Evolutionary conservation across 2,113 vertebrate species (phyloP).

Genomic region (Menidia beryllina): DNA sequence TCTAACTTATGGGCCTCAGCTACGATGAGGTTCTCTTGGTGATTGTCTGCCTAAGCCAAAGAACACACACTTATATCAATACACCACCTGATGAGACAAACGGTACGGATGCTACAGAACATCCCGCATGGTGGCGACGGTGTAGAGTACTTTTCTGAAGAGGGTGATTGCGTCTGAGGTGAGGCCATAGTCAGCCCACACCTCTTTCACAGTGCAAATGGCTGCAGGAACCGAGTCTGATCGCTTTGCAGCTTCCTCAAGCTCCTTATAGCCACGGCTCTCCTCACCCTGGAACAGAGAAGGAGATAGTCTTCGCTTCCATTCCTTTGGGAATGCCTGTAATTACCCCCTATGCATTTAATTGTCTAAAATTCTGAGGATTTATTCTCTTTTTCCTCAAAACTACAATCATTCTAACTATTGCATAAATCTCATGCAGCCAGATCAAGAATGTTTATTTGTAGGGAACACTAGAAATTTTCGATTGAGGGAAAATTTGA

Average conservation of each 20-base stretch:
- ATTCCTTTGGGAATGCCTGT: neutral
- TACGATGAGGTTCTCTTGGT: conserved; percentile 81
- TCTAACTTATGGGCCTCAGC: conserved; percentile 77
- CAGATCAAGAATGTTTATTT: conserved; percentile 10
- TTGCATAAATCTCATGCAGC: conserved; percentile 21
- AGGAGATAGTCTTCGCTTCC: neutral
- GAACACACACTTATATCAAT: conserved; percentile 15
- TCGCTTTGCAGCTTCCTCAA: conserved; percentile 69
- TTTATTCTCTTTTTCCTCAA: neutral
- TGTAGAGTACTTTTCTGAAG: conserved; percentile 87
- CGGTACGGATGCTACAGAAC: neutral
- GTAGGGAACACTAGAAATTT: neutral
- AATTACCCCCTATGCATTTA: neutral
- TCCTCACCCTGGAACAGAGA: conserved; percentile 81
- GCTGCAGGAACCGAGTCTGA: conserved; percentile 83
- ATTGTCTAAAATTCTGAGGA: neutral
- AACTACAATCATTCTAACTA: neutral
- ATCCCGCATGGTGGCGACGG: neutral
- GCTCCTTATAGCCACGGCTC: conserved; percentile 74
- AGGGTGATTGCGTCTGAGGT: conserved; percentile 80
- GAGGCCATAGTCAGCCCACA: conserved; percentile 83
- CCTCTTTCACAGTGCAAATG: conserved; percentile 80
- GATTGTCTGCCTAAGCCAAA: conserved; percentile 85
- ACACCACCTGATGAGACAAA: no score
- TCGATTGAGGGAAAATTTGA: conserved; percentile 3